Conservation (phyloP, 1,140 invertebrate genomes). For the Cepaea nemoralis region DNA sequence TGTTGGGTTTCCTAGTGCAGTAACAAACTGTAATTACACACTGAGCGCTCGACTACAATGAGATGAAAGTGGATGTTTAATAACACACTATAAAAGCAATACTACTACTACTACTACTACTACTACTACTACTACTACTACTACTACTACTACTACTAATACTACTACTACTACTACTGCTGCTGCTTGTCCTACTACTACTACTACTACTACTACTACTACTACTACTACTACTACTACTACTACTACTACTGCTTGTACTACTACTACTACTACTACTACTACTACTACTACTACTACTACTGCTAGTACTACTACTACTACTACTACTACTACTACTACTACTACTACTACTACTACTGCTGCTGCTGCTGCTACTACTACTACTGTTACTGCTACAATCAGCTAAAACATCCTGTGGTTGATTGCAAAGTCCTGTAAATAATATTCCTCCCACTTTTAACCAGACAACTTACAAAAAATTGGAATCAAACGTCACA, state of each 20-base stretch:
- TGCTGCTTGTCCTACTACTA: background rate
- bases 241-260: conserved; percentile 4
- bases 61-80: background rate
- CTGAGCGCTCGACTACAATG: too few species aligned
- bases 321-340: background rate
- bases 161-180: background rate
- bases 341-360: background rate
- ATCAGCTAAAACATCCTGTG: too few species aligned
- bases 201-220: background rate
- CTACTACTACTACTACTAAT: background rate
- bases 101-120: background rate
- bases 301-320: background rate
- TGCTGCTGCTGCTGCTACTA: background rate
- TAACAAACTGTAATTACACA: too few species aligned
- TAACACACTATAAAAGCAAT: background rate
- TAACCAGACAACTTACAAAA: background rate
- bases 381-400: background rate
- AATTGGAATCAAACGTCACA: background rate
- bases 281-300: conserved; percentile 7
- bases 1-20: too few species aligned
- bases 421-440: too few species aligned
- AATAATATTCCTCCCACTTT: background rate
- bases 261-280: conserved; percentile 18
- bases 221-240: background rate
- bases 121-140: background rate